Conservation (phyloP, 2,113 vertebrate species). For the Thryonomys swinderianus region DNA sequence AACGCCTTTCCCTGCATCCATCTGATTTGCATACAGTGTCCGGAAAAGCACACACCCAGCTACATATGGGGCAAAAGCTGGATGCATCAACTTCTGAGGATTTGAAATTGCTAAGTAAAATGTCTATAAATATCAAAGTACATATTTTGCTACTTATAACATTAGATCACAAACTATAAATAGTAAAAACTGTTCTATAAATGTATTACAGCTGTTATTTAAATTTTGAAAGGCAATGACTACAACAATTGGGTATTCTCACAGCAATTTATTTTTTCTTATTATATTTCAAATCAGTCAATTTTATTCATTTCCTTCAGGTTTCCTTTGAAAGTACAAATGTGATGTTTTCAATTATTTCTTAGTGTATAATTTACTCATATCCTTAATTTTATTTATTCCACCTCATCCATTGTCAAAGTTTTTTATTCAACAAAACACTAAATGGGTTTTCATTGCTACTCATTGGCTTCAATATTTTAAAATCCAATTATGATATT, state of each 20-base stretch:
- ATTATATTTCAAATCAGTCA: conserved; percentile 32
- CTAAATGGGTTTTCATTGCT: conserved; percentile 21
- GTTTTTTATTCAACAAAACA: neutral
- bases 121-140: conserved; percentile 73
- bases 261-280: conserved; percentile 38
- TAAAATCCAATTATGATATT: conserved; percentile 45
- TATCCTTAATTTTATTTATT: conserved; percentile 39
- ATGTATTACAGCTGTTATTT: conserved; percentile 71
- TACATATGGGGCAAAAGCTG: conserved; percentile 7
- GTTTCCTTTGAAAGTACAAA: conserved; percentile 10
- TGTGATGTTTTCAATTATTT: conserved; percentile 4
- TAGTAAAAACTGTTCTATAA: conserved; percentile 72
- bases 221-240: conserved; percentile 58
- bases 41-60: neutral
- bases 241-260: conserved; percentile 15
- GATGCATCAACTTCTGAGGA: neutral
- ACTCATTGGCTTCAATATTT: neutral
- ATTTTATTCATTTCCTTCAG: neutral
- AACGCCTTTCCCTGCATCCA: neutral
- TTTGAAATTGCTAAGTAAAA: conserved; percentile 60
- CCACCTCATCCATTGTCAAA: neutral
- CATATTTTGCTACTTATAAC: conserved; percentile 63
- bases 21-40: neutral
- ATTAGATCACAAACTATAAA: conserved; percentile 72
- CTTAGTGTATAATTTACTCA: neutral